Evolutionary conservation across 1,140 invertebrate genomes (phyloP).

Genomic region (Eriocheir sinensis): DNA sequence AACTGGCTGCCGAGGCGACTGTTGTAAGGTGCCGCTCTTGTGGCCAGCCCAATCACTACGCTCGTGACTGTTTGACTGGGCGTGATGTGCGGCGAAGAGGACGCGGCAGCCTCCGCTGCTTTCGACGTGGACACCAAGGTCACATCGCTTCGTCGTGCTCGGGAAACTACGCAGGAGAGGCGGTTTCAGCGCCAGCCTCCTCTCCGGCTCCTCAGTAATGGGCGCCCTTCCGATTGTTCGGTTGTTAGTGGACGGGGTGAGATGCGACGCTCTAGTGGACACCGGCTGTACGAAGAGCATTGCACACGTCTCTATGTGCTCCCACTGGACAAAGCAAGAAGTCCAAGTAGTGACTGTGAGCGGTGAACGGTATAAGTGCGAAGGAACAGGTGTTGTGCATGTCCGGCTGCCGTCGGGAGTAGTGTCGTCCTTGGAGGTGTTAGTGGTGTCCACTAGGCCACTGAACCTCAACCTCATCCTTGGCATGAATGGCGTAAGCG

Average conservation of each 20-base stretch:
- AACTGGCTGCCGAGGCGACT: not conserved
- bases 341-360: too few relatives aligned
- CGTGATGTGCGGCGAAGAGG: not conserved
- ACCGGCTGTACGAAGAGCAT: too few relatives aligned
- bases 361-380: too few relatives aligned
- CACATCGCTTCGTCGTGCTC: not conserved
- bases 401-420: not conserved
- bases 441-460: not conserved
- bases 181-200: not conserved
- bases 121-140: not conserved
- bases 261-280: too few relatives aligned
- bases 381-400: not conserved
- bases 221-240: too few relatives aligned
- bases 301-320: too few relatives aligned
- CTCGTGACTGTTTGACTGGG: not conserved
- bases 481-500: too few relatives aligned
- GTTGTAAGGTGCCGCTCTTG: not conserved
- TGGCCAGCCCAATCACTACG: slow-evolving; percentile 32
- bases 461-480: not conserved
- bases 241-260: too few relatives aligned
- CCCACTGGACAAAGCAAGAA: too few relatives aligned
- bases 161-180: not conserved
- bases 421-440: not conserved
- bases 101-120: not conserved
- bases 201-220: too few relatives aligned